Evolutionary conservation across 1,140 invertebrate genomes (phyloP), one percentile per base, ranked within the genome.

Genomic region (Cydia strobilella): DNA sequence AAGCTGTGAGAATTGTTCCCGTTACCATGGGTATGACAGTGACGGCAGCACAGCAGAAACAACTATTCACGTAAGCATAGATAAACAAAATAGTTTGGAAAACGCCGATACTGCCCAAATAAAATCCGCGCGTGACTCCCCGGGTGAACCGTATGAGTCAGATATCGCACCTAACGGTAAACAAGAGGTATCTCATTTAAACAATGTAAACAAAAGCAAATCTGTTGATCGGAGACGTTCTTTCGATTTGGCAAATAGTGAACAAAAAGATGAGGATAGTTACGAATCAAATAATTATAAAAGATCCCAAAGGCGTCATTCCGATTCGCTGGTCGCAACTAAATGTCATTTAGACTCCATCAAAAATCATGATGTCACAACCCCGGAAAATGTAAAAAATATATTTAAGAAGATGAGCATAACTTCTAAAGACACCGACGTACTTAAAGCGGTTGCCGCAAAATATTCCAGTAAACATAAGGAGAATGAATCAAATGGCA

Each of bases 41-140:
- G 90, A 93, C 51, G 86, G 86, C 48, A 93, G 90, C 74, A 84
- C 87, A 74, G 89, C 90, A 63, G 90, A 93, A 84, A 93, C 90
- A 10, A 88, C 89, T 54, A 88, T 93, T 73, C 83, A 91, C 35
- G 78, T 88, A 20, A 86, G 77, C 75, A 77, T 82, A 72, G 84
- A 89, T 20, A 86, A 81, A 79, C 81, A 79, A 74, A 80, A 80
- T 66, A 85, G 74, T 76, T 71, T 75, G 15, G 80, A 81, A 54
- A 76, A 66, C 2, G 75, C 80, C 12, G 74, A 78, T 51, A 1
- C 73, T 23, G 23, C 63, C 77, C 31, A 76, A 65, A 27, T 69
- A 75, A 13, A 48, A 74, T 39, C 31, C 31, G 31, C 35, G 12
- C 27, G 31, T 42, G 65, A 35, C n/a, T 69, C 65, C 5, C 18